Base-by-base conservation (phyloP, 2,113 vertebrate genomes). In the Puma concolor region DNA sequence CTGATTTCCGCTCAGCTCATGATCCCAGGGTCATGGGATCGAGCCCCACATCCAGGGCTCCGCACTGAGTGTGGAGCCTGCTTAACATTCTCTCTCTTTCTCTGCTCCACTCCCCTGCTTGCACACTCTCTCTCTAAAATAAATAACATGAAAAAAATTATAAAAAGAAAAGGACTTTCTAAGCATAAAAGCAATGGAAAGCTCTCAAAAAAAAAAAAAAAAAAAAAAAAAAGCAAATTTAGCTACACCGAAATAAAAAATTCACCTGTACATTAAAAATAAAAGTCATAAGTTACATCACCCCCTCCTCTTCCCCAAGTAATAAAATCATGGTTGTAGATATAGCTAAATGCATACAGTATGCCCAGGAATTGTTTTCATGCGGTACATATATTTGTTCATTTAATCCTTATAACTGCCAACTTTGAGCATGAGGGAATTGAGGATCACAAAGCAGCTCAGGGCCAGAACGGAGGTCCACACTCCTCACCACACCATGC, bases 191-290 rank as follows among this genome's bases (percentile, higher is more conserved):
- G 36, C 77, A 63, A 63, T 27, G 12, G 54, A 33, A 85, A 10
- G 41, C 54, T n/a, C 82, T 2, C 16, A 31, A 19, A 25, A 54
- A 60, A 82, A 41, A 88, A 41, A 54, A n/a, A n/a, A n/a, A n/a
- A 31, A 19, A 25, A 54, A 60, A 82, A 91, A 29, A 16, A 9
- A 41, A 64, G 21, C 82, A 54, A 10, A 25, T 94, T 67, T 76
- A 92, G 87, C 91, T 27, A 60, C 80, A 21, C n/a, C 21, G 3
- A 63, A 94, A 72, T 81, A 91, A 89, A 93, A 96, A 92, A 88
- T 71, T 90, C 79, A 81, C 88, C 82, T 85, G 60, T 31, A n/a
- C 33, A 10, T 94, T 50, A 82, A 76, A 96, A 85, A 89, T 66
- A 50, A 76, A 94, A 57, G 67, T 79, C 88, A 64, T 38, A 11